These are phyloP conservation scores for Epinephelus malabaricus DNA, from an alignment of 2,797 vertebrate species.

Conservation along the genomic window DNA sequence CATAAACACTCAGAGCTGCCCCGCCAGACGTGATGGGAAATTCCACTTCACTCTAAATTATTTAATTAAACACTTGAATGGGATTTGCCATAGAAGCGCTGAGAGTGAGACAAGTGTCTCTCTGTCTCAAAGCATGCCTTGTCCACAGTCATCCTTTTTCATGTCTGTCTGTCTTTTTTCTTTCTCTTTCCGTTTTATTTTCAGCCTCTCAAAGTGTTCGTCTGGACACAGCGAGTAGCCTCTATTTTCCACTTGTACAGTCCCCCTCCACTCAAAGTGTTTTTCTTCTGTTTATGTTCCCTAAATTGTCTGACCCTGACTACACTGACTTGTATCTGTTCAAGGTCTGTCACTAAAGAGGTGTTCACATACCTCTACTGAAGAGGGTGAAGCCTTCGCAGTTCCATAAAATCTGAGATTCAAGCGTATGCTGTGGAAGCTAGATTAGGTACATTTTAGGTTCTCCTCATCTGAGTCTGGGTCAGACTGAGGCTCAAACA, in stretches of 20 bases:
- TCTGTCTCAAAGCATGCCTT: conserved; percentile 44
- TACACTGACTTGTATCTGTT: no score
- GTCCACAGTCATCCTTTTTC: conserved; percentile 42
- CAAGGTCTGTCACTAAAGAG: no score
- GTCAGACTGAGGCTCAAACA: no score
- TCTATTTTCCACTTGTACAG: conserved; percentile 21
- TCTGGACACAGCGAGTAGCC: neutral
- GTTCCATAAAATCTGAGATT: no score
- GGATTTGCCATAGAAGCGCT: conserved; percentile 48
- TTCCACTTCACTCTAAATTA: conserved; percentile 69
- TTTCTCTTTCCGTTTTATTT: conserved; percentile 29
- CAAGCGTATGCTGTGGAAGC: no score
- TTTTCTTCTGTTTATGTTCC: no score
- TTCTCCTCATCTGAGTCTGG: no score
- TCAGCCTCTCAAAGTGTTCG: conserved; percentile 24
- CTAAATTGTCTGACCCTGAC: no score
- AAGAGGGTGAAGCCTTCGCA: no score
- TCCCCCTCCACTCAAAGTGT: neutral
- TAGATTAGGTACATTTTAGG: no score
- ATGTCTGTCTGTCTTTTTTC: conserved; percentile 17
- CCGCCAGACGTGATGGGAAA: conserved; percentile 70
- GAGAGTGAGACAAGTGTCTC: conserved; percentile 62
- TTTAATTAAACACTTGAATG: conserved; percentile 73
- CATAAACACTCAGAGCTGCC: conserved; percentile 49
- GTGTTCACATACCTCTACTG: no score